Base-by-base conservation (phyloP, 1,140 invertebrate species). In the Lasioglossum baleicum region DNA sequence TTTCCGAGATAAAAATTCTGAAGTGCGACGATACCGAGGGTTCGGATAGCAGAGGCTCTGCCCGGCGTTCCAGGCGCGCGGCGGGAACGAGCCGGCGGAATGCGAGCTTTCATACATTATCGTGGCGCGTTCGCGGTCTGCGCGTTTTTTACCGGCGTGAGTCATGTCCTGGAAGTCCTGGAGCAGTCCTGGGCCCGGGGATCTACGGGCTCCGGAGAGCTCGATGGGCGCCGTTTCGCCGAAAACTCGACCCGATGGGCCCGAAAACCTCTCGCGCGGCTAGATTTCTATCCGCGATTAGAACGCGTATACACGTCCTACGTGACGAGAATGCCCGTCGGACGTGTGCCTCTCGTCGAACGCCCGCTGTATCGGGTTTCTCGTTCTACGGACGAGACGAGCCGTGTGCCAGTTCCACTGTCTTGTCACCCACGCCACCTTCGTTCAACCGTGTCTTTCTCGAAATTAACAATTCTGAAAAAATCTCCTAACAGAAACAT, bases 261-360 rank as follows among this genome's bases (percentile, higher is more conserved):
- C 71, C 64, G 31, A 73, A 51, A 66, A 73, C 61, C 51, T 53
- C 51, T 53, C 51, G 67, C 60, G 58, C 80, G 68, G 79, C 51
- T 78, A 87, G 85, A 87, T 87, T 85, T 78, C 66, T 53, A 75
- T 81, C 81, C 73, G 74, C 81, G 85, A 87, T 85, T 87, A 86
- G 78, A 44, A 61, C 61, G 84, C 69, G 60, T 78, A 74, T 82
- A 80, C 67, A 75, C 75, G 80, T 58, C n/a, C 48, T 83, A 87
- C 85, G 85, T 87, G 85, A 87, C 81, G 81, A n/a, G 84, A 86
- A 86, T 87, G 51, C 79, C 63, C 61, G 77, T 81, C 78, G 78
- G 78, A 69, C 69, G 75, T 20, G 68, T 58, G 75, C 26, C 71
- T 76, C 79, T 75, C 68, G 58, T 83, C 61, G 61, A 71, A 81